Conservation (phyloP, 2,113 vertebrate species). For the Charadrius vociferus region DNA sequence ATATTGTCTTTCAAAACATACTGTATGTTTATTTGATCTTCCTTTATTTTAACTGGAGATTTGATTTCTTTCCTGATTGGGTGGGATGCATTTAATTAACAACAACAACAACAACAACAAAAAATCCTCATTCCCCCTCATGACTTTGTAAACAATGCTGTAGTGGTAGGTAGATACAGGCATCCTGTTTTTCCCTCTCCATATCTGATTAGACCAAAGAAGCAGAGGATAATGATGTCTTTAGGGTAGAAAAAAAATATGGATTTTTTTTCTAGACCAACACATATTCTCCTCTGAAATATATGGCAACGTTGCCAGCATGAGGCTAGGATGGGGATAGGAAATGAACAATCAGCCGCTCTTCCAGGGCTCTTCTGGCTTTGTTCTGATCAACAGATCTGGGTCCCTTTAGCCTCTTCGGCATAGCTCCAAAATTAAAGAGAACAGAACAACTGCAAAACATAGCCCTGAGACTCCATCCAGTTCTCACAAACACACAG, state of each 20-base stretch:
- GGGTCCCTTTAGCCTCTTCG: not conserved
- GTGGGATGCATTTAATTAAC: constrained; percentile 26
- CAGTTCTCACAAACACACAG: not conserved
- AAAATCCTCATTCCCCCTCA: not conserved
- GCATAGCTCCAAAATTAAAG: not conserved
- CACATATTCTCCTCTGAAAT: constrained; percentile 28
- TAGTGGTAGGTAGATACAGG: not conserved
- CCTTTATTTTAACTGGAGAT: not conserved
- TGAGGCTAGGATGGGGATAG: not conserved
- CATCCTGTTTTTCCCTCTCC: not conserved
- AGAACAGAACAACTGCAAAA: not conserved
- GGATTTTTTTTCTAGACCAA: not conserved
- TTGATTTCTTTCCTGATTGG: not conserved
- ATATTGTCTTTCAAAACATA: constrained; percentile 1
- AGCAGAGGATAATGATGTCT: not conserved
- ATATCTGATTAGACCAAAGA: not conserved
- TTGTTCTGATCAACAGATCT: not conserved
- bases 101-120: not conserved
- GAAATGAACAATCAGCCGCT: not conserved
- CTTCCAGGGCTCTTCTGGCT: not conserved
- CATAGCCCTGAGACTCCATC: not conserved
- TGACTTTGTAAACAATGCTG: not conserved
- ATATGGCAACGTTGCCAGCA: not conserved
- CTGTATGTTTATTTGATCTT: not conserved
- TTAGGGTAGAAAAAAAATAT: not conserved